Conservation (phyloP, 1,140 invertebrate genomes). For the Zaprionus inermis region DNA sequence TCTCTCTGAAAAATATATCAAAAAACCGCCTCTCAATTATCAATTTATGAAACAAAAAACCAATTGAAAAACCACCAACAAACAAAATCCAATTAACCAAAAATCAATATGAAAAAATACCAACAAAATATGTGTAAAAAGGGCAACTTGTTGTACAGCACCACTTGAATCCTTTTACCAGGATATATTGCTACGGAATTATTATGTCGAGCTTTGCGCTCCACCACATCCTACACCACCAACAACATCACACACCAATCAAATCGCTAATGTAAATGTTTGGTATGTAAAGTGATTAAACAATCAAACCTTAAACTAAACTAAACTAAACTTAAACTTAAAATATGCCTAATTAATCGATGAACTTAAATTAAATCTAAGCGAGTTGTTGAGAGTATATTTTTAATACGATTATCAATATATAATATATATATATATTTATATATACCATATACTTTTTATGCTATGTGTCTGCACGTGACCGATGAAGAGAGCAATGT, state of each 20-base stretch:
- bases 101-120: constrained; percentile 38
- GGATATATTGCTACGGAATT: constrained; percentile 83
- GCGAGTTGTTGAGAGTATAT: not conserved
- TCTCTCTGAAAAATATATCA: constrained; percentile 27
- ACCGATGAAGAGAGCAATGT: constrained; percentile 43
- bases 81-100: constrained; percentile 23
- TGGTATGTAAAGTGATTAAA: constrained; percentile 78
- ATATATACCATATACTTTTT: constrained; percentile 33
- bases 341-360: constrained; percentile 33
- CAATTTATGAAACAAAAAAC: constrained; percentile 20
- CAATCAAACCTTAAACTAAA: constrained; percentile 44
- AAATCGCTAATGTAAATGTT: constrained; percentile 83
- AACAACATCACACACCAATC: constrained; percentile 82
- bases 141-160: constrained; percentile 83
- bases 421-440: constrained; percentile 38
- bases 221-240: constrained; percentile 81
- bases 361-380: constrained; percentile 24
- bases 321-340: constrained; percentile 28
- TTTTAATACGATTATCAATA: constrained; percentile 7
- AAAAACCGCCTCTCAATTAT: constrained; percentile 23
- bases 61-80: constrained; percentile 46
- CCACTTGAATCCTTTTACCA: constrained; percentile 84
- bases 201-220: constrained; percentile 80
- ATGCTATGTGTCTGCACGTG: constrained; percentile 79
- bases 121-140: constrained; percentile 73